These are phyloP conservation scores for Abrostola tripartita DNA, from an alignment of 2,888 invertebrate genomes.

Conservation along the genomic window DNA sequence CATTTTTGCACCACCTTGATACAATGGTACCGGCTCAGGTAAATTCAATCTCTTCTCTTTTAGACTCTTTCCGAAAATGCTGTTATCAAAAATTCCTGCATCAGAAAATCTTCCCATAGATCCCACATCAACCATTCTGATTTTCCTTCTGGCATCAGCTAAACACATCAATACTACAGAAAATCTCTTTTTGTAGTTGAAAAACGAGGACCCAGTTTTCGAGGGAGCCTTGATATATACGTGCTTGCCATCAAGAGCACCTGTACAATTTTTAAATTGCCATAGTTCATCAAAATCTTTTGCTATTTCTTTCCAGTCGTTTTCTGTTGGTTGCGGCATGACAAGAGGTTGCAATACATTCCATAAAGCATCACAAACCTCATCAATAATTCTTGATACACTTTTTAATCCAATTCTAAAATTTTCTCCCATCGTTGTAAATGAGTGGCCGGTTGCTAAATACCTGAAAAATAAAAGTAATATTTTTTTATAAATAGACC, in stretches of 20 bases:
- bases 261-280: constrained; percentile 45
- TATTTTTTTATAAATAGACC: constrained; percentile 5
- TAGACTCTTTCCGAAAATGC: constrained; percentile 18
- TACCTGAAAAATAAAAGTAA: constrained; percentile 29
- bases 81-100: constrained; percentile 8
- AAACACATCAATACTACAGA: constrained; percentile 18
- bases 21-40: constrained; percentile 9
- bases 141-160: constrained; percentile 24
- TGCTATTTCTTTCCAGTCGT: constrained; percentile 40
- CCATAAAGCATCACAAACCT: constrained; percentile 39
- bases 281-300: constrained; percentile 49
- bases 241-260: constrained; percentile 19
- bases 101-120: constrained; percentile 30
- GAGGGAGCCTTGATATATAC: constrained; percentile 13
- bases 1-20: constrained; percentile 1
- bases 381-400: constrained; percentile 43
- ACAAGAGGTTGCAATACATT: constrained; percentile 44
- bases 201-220: constrained; percentile 13
- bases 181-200: constrained; percentile 21
- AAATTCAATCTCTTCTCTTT: constrained; percentile 9
- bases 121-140: constrained; percentile 34
- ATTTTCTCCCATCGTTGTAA: constrained; percentile 31
- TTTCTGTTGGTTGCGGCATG: constrained; percentile 36
- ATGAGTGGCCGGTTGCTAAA: constrained; percentile 39
- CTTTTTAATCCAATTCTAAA: constrained; percentile 34